These are phyloP conservation scores for Geodia barretti DNA, from an alignment of 37 sponge, comb jelly and placozoan species.

Conservation along the genomic window DNA sequence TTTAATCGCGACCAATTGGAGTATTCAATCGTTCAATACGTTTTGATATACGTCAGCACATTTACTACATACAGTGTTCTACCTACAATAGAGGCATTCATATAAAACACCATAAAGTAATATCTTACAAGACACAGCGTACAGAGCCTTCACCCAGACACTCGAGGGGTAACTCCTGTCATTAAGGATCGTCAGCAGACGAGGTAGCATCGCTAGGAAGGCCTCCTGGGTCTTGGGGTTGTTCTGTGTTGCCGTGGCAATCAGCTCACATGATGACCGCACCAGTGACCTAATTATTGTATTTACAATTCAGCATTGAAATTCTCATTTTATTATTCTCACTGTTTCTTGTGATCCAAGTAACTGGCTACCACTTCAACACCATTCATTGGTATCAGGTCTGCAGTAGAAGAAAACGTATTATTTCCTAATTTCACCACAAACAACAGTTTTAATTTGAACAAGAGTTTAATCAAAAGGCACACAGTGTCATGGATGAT, in stretches of 20 bases:
- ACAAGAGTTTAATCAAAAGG: no score
- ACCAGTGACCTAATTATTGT: neutral
- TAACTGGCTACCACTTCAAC: constrained; percentile 38
- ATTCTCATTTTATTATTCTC: neutral
- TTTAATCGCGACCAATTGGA: neutral
- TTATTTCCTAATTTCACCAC: no score
- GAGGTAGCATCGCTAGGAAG: constrained; percentile 26
- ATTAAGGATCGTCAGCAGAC: constrained; percentile 12
- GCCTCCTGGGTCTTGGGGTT: constrained; percentile 44
- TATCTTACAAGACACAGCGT: constrained; percentile 66
- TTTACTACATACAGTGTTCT: no score
- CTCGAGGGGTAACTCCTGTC: neutral
- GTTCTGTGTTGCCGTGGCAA: constrained; percentile 68
- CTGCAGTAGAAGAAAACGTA: constrained; percentile 16
- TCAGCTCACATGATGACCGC: constrained; percentile 36
- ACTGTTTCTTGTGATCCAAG: constrained; percentile 37
- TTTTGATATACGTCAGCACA: no score
- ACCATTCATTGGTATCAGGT: constrained; percentile 62
- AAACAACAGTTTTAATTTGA: no score
- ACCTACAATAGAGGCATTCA: no score
- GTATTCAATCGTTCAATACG: no score
- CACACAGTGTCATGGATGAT: no score
- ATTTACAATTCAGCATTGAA: neutral
- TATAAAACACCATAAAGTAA: no score
- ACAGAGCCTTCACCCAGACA: constrained; percentile 41